Evolutionary conservation across 2,797 vertebrate species (phyloP).

Genomic region (Malacoraja senta): DNA sequence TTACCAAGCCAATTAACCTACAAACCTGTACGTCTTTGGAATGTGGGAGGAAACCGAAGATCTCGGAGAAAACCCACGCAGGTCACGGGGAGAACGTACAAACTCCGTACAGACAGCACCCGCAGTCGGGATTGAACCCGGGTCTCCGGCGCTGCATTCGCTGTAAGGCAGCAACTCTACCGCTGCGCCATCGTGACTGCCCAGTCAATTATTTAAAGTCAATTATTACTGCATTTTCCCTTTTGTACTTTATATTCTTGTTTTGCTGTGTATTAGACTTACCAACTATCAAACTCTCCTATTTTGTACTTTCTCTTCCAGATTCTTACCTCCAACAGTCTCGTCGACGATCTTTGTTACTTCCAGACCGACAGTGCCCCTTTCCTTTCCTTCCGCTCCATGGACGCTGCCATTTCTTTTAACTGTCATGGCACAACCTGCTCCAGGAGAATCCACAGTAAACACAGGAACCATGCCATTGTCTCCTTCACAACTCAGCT

Average conservation of each 20-base stretch:
- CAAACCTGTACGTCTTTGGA: too few relatives aligned
- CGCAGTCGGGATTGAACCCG: too few relatives aligned
- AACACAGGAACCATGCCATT: constrained; percentile 23
- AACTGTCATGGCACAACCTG: constrained; percentile 34
- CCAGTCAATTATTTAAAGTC: background rate
- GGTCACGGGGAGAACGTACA: too few relatives aligned
- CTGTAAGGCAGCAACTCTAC: too few relatives aligned
- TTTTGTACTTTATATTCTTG: background rate
- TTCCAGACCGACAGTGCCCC: constrained; percentile 28
- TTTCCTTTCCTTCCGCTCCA: constrained; percentile 26
- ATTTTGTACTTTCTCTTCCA: background rate
- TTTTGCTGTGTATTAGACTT: background rate
- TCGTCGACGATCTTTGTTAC: constrained; percentile 25
- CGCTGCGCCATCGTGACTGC: too few relatives aligned
- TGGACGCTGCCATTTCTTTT: constrained; percentile 32
- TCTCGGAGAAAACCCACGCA: too few relatives aligned
- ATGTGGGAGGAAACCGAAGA: too few relatives aligned
- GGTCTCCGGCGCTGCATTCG: too few relatives aligned
- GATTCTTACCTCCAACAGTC: constrained; percentile 7
- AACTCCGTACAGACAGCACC: too few relatives aligned
- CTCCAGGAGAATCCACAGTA: constrained; percentile 33
- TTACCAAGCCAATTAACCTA: too few relatives aligned
- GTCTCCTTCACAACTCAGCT: constrained; percentile 33
- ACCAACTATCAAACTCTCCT: background rate
- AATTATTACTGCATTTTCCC: background rate